Percentiles rank a stretch among this genome's conserved stretches.
Evolutionary conservation across 2,113 vertebrate species (phyloP).

Genomic region (Lathamus discolor): DNA sequence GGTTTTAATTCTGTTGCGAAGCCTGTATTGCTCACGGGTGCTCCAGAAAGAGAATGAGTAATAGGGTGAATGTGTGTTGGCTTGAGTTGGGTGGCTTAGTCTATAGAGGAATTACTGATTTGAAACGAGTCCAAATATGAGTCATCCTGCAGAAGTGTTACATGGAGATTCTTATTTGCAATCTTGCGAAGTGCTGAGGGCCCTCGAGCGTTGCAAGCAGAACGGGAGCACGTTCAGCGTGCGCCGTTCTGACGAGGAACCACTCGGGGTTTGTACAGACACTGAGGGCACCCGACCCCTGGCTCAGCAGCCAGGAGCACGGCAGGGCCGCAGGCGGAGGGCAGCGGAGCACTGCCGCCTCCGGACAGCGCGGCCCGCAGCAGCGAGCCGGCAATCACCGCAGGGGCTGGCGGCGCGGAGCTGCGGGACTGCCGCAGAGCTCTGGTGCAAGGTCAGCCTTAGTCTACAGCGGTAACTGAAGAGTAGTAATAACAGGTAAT

Average conservation of each 20-base stretch:
- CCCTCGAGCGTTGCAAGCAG: neutral
- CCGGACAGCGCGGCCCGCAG: neutral
- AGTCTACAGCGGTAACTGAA: accelerated
- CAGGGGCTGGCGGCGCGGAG: neutral
- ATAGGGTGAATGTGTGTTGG: neutral
- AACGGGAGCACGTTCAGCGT: neutral
- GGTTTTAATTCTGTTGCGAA: neutral
- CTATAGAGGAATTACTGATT: neutral
- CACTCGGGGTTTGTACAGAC: neutral
- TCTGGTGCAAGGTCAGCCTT: neutral
- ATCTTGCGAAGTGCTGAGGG: neutral
- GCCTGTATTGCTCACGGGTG: neutral
- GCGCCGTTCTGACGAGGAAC: neutral
- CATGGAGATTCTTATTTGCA: neutral
- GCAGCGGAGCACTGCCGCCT: constrained; percentile 13
- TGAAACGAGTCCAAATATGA: neutral
- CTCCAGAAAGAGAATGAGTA: neutral
- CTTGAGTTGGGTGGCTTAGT: neutral
- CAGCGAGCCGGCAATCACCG: neutral
- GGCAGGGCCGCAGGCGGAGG: neutral
- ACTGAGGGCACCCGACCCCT: neutral
- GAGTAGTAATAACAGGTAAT: neutral
- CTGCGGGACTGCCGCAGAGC: neutral
- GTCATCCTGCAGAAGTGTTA: neutral
- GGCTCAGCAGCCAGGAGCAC: neutral